Conservation (phyloP, 2,888 invertebrate genomes). For the Atrina japonica region DNA sequence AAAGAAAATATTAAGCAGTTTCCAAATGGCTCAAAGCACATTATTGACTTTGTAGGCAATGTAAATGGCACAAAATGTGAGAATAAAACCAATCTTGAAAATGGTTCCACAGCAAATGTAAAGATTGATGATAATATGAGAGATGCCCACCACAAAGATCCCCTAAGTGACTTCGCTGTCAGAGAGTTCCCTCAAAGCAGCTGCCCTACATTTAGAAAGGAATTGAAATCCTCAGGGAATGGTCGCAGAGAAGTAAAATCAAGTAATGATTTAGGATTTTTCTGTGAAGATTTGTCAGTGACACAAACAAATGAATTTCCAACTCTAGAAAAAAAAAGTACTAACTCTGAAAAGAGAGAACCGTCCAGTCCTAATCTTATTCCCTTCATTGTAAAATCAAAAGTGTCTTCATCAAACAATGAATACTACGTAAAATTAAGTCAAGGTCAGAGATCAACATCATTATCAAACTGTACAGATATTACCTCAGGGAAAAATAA, state of each 20-base stretch:
- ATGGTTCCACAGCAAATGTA: neutral
- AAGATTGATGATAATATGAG: neutral
- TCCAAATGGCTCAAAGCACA: neutral
- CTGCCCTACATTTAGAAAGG: conserved; percentile 36
- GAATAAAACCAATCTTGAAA: neutral
- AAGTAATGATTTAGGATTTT: too few species aligned
- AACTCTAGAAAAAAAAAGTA: neutral
- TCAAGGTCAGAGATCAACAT: too few species aligned
- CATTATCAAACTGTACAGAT: too few species aligned
- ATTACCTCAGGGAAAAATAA: too few species aligned
- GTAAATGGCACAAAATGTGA: neutral
- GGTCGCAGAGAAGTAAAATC: neutral
- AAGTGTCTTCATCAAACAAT: too few species aligned
- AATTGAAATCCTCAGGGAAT: neutral
- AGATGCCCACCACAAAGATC: too few species aligned
- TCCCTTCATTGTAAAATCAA: too few species aligned
- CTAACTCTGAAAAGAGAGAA: neutral
- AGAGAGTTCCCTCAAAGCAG: conserved; percentile 71
- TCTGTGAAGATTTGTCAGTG: too few species aligned
- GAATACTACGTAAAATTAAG: too few species aligned
- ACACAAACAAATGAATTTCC: too few species aligned
- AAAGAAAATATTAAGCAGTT: neutral
- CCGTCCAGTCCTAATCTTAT: too few species aligned
- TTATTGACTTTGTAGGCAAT: neutral
- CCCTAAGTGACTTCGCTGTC: conserved; percentile 50